These are phyloP conservation scores for Micrastur ruficollis DNA, from an alignment of 2,797 vertebrate species.

Conservation along the genomic window DNA sequence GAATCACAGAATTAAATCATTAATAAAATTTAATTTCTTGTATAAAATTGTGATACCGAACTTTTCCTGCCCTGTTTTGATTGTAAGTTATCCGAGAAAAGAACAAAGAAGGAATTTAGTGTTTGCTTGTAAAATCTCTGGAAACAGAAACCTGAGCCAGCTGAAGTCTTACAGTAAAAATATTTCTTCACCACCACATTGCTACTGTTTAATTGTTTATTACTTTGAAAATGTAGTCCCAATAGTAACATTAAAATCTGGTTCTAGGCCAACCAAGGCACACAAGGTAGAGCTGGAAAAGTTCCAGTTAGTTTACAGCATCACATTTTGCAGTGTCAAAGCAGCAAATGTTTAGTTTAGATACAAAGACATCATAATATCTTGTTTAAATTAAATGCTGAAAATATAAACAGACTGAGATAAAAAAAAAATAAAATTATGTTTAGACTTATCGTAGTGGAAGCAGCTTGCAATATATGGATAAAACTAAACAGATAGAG, in stretches of 20 bases:
- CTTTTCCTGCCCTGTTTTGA: background rate
- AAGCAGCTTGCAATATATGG: background rate
- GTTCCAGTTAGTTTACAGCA: conserved; percentile 5
- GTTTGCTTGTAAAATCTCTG: conserved; percentile 34
- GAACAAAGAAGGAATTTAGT: conserved; percentile 22
- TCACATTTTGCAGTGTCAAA: conserved; percentile 4
- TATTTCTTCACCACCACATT: background rate
- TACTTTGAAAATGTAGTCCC: conserved; percentile 38
- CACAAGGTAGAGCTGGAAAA: conserved; percentile 27
- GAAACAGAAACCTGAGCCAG: conserved; percentile 44
- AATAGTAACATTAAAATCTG: conserved; percentile 29
- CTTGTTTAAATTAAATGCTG: conserved; percentile 4
- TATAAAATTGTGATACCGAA: background rate
- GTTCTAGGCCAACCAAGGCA: conserved; percentile 9
- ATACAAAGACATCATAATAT: background rate
- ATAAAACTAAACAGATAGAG: conserved; percentile 1
- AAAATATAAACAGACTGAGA: conserved; percentile 8
- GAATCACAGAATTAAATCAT: background rate
- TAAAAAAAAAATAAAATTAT: no score
- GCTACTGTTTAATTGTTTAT: conserved; percentile 52
- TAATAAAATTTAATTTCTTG: background rate
- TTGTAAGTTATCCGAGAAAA: background rate
- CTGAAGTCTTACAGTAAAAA: conserved; percentile 21
- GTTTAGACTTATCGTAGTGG: background rate
- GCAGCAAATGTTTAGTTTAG: conserved; percentile 13